Conservation (phyloP, 2,113 vertebrate species). For the Panthera tigris region DNA sequence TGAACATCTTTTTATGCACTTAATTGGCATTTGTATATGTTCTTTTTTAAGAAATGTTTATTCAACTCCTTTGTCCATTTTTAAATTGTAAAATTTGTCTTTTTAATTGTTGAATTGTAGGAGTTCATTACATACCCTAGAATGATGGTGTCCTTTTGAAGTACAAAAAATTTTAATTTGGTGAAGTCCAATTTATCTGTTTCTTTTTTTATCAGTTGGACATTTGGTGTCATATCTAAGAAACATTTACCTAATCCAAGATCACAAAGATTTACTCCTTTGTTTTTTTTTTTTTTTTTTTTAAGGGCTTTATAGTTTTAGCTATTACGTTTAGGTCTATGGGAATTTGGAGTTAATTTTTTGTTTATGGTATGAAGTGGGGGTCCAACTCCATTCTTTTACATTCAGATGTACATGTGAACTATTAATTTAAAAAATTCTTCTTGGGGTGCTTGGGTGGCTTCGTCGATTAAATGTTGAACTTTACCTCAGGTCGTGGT, state of each 20-base stretch:
- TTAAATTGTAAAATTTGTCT: not conserved
- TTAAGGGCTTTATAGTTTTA: not conserved
- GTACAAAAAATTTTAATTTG: not conserved
- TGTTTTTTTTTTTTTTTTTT: not conserved
- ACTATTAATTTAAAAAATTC: not conserved
- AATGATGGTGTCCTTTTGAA: not conserved
- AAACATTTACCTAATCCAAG: not conserved
- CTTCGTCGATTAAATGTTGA: too few species aligned
- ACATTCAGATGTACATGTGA: not conserved
- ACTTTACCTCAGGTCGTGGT: too few species aligned
- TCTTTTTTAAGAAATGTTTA: not conserved
- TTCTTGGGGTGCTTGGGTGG: too few species aligned
- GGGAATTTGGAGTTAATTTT: constrained; percentile 11
- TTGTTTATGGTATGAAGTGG: not conserved
- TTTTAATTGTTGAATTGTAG: not conserved
- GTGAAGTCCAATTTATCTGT: not conserved
- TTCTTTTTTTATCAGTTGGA: not conserved
- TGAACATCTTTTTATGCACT: not conserved
- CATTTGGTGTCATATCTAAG: not conserved
- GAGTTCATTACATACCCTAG: not conserved
- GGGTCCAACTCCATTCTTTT: not conserved
- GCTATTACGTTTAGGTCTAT: not conserved
- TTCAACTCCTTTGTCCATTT: not conserved
- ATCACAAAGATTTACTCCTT: not conserved
- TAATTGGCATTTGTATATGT: not conserved